These are phyloP conservation scores for Adineta ricciae DNA, from an alignment of 2,888 invertebrate genomes.

Conservation along the genomic window DNA sequence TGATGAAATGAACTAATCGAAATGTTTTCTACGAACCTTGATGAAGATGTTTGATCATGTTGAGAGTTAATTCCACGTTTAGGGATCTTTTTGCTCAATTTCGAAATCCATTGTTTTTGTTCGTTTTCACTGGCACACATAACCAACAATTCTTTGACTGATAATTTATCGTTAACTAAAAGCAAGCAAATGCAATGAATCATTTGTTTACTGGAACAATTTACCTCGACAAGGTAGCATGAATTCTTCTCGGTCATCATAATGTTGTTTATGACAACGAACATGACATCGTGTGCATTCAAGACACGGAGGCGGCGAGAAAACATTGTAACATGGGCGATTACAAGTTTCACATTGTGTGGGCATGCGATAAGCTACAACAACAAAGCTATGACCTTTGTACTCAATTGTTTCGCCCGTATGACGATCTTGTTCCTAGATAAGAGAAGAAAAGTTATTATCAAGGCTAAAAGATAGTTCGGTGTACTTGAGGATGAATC, in stretches of 20 bases:
- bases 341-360: constrained; percentile 94
- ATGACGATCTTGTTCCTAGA: constrained; percentile 37
- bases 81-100: constrained; percentile 30
- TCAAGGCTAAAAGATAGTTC: constrained; percentile 14
- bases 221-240: constrained; percentile 66
- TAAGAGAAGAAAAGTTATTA: neutral
- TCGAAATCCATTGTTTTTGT: constrained; percentile 33
- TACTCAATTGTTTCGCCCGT: constrained; percentile 52
- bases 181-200: neutral
- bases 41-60: constrained; percentile 13
- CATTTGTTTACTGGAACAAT: no score
- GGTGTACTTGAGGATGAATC: neutral
- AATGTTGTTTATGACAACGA: constrained; percentile 94
- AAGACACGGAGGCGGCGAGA: constrained; percentile 88
- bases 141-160: constrained; percentile 25
- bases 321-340: constrained; percentile 91
- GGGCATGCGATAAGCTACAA: constrained; percentile 93
- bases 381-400: constrained; percentile 88
- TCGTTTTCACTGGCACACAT: constrained; percentile 26
- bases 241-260: constrained; percentile 70
- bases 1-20: no score
- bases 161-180: constrained; percentile 32
- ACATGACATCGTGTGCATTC: constrained; percentile 84
- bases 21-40: neutral
- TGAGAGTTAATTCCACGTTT: neutral